A percentile compares a stretch with the other conserved stretches of the same genome.
phyloP scores from a whole-genome alignment of 2,113 vertebrate genomes.

The Rallus limicola region DNA sequence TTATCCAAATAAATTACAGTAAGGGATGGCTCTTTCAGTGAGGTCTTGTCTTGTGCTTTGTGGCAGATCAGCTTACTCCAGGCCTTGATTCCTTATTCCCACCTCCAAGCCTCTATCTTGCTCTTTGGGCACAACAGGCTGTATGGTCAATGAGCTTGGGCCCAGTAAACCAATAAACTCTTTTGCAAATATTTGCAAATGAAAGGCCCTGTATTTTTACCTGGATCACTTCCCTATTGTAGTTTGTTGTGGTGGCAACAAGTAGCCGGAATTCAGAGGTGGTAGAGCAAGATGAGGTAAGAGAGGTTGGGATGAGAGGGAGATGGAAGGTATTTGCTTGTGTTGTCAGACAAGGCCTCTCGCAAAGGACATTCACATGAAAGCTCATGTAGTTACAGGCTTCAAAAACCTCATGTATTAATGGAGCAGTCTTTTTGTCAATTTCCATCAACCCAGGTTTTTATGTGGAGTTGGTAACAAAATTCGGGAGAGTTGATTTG shows the following conservation, averaged over 20 bases:
- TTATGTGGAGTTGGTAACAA: not conserved
- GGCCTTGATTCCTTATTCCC: not conserved
- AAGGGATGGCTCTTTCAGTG: rapidly evolving
- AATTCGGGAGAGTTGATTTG: not conserved
- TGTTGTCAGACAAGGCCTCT: not conserved
- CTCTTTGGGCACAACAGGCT: not conserved
- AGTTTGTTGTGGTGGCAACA: not conserved
- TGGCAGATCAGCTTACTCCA: not conserved
- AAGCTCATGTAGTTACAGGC: not conserved
- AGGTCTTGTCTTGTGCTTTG: not conserved
- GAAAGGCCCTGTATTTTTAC: not conserved
- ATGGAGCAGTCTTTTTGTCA: not conserved
- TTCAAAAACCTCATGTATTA: not conserved
- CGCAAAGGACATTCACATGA: not conserved
- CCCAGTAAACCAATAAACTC: not conserved
- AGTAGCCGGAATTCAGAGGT: not conserved
- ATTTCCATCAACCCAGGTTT: not conserved
- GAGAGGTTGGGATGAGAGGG: not conserved
- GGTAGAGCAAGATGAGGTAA: not conserved
- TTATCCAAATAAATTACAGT: not conserved
- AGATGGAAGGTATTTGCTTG: not conserved
- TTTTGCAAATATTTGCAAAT: not conserved
- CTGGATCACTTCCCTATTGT: not conserved
- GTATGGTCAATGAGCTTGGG: not conserved
- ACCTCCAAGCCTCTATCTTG: not conserved